Percentiles rank a stretch among this genome's conserved stretches.
Evolutionary conservation across 2,888 invertebrate species (phyloP).

Genomic region (Metallyticus violacea): DNA sequence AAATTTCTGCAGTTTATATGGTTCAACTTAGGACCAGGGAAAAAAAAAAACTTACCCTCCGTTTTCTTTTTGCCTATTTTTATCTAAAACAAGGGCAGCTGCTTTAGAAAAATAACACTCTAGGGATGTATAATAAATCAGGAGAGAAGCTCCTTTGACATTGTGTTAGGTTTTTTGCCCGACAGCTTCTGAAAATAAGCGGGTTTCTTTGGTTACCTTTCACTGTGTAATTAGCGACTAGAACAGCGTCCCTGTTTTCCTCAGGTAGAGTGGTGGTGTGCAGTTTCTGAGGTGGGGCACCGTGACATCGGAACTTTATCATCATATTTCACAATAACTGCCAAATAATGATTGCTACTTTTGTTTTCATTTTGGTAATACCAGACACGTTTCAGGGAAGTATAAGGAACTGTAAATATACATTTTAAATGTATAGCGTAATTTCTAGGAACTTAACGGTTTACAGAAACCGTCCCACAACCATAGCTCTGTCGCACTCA

Average conservation of each 20-base stretch:
- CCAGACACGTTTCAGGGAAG: neutral
- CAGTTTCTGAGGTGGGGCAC: neutral
- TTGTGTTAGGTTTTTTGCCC: neutral
- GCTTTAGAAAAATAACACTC: neutral
- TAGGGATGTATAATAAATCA: slow-evolving; percentile 3
- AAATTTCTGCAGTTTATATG: neutral
- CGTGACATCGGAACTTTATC: neutral
- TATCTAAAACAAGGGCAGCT: neutral
- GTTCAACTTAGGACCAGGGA: no score
- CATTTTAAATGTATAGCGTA: neutral
- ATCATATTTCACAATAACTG: neutral
- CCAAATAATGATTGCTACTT: neutral
- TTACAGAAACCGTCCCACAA: neutral
- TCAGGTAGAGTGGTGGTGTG: neutral
- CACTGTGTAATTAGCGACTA: neutral
- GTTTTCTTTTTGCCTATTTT: neutral
- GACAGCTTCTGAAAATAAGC: neutral
- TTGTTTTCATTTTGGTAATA: no score
- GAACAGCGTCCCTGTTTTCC: neutral
- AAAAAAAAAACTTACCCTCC: neutral
- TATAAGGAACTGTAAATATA: neutral
- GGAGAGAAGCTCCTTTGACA: neutral
- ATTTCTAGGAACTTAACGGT: neutral
- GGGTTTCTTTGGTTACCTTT: neutral
- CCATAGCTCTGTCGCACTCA: no score